A percentile compares a stretch with the other conserved stretches of the same genome.
These are phyloP conservation scores for Camelus dromedarius DNA, from an alignment of 2,113 vertebrate species.

Conservation along the genomic window DNA sequence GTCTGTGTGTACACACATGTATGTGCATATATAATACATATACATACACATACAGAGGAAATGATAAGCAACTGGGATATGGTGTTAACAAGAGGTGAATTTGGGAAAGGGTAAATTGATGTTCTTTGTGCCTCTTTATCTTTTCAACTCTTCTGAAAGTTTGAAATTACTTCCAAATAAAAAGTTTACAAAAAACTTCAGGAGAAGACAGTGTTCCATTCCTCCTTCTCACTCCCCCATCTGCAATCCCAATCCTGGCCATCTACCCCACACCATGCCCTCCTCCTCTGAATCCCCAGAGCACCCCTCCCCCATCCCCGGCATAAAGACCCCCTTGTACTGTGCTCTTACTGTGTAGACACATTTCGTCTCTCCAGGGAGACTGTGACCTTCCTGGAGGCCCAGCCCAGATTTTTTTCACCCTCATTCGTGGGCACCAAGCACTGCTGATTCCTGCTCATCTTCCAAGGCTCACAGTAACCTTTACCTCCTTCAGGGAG, in stretches of 20 bases:
- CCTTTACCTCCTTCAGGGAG: background rate
- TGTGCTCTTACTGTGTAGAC: background rate
- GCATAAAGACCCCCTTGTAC: background rate
- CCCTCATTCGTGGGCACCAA: background rate
- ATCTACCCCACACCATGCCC: background rate
- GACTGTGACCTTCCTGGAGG: background rate
- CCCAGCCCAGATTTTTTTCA: background rate
- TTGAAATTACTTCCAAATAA: background rate
- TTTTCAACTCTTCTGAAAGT: background rate
- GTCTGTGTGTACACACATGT: accelerated
- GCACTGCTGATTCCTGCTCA: background rate
- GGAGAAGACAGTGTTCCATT: background rate
- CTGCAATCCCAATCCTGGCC: background rate
- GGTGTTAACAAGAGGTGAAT: background rate
- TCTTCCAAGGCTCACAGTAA: background rate
- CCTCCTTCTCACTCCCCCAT: background rate
- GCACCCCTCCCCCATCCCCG: background rate
- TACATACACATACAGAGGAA: accelerated
- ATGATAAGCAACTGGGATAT: background rate
- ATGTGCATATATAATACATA: accelerated
- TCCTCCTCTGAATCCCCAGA: background rate
- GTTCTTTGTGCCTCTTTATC: background rate
- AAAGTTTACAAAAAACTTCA: background rate
- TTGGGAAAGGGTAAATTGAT: background rate
- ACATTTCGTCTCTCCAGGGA: background rate